Evolutionary conservation across 2,113 vertebrate species (phyloP), one percentile per base, ranked within the genome.

Genomic region (Salvelinus alpinus): DNA sequence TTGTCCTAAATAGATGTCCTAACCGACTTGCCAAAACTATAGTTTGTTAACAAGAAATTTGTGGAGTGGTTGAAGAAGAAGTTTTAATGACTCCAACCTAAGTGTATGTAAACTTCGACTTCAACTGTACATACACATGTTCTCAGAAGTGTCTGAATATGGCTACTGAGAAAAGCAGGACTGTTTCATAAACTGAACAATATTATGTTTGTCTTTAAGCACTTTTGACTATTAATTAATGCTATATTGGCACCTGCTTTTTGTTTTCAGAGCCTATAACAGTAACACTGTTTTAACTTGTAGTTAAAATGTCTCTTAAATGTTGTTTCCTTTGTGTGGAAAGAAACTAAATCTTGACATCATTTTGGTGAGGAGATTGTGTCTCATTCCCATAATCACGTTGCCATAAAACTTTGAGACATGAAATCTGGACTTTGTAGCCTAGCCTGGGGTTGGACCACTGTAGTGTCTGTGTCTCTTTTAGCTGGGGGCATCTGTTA

Each of bases 351-450:
- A 29, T 70, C 2, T 38, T 38, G 6, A 8, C 31, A 5, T 31
- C 12, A 2, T 48, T 48, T 48, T 78, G 4, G 70, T 16, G 13
- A 3, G 72, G 67, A 59, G 64, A 66, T 9, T 14, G 25, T 66
- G 12, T 24, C 27, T 66, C 27, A 18, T 66, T 5, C 13, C 77
- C 64, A 57, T 24, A 24, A 74, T 76, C 38, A 2, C 16, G 20
- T 59, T 86, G 72, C 67, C 62, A 5, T 31, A 31, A 31, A 31
- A 31, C 31, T 31, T 31, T 31, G 31, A 80, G 73, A 83, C 57
- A 76, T 72, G 76, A 84, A 86, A 78, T 79, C 9, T 77, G 87
- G 85, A 85, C 88, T 84, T 91, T 87, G 88, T 68, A 82, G 83
- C 73, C 54, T 47, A 51, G 48, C 48, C 48, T 12, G 64, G 27